Percentiles rank a stretch among this genome's conserved stretches.
Conservation (phyloP, 2,797 vertebrate species). For the Hyperoplus immaculatus region DNA sequence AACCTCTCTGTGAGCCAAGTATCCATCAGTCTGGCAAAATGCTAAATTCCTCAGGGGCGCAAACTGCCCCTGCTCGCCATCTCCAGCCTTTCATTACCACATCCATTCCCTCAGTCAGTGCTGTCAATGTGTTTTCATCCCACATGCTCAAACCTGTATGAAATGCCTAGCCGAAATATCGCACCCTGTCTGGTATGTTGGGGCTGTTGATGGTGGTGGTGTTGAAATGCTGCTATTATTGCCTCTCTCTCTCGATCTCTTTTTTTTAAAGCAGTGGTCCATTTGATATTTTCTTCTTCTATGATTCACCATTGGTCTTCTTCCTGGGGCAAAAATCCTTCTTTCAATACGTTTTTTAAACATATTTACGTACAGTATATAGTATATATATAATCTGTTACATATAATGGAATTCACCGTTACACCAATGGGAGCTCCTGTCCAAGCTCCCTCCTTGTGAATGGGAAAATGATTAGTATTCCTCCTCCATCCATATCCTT, state of each 20-base stretch:
- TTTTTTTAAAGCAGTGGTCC: conserved; percentile 8
- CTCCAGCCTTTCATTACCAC: conserved; percentile 59
- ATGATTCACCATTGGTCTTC: conserved; percentile 42
- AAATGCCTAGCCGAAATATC: conserved; percentile 18
- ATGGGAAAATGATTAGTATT: conserved; percentile 73
- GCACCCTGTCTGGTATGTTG: conserved; percentile 17
- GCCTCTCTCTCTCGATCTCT: conserved; percentile 7
- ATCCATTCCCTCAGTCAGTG: conserved; percentile 50
- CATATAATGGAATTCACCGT: conserved; percentile 57
- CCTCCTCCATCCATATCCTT: conserved; percentile 69
- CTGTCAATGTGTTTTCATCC: conserved; percentile 45
- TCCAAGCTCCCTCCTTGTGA: conserved; percentile 62
- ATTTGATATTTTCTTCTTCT: conserved; percentile 37
- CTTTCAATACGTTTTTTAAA: conserved; percentile 28
- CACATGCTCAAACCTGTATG: conserved; percentile 29
- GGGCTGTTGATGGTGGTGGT: conserved; percentile 18
- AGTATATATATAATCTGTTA: too few species aligned
- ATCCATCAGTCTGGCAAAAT: conserved; percentile 72
- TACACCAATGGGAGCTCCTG: conserved; percentile 57
- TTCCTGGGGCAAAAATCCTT: conserved; percentile 55
- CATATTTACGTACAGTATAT: too few species aligned
- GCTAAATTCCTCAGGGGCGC: conserved; percentile 57
- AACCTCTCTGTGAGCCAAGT: conserved; percentile 53
- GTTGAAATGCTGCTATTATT: conserved; percentile 29
- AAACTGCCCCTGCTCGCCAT: conserved; percentile 50